phyloP scores from a whole-genome alignment of 2,113 vertebrate species.

The Eurypyga helias region DNA sequence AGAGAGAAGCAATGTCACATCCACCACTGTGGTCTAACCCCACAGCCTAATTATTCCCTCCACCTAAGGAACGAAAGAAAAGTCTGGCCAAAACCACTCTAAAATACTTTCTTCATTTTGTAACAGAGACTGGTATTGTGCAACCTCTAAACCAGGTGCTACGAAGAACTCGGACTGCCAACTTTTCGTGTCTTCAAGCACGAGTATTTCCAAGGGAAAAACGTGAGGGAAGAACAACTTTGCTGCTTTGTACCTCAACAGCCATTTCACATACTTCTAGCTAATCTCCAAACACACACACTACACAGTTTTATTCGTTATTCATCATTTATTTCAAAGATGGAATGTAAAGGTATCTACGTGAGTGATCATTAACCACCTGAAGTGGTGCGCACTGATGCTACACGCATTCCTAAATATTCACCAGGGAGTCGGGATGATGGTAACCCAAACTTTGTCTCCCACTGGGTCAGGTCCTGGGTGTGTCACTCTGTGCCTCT shows the following conservation, averaged over 20 bases:
- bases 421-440: fast-evolving
- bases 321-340: neutral
- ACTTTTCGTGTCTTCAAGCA: neutral
- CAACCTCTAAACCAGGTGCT: neutral
- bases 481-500: neutral
- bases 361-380: fast-evolving
- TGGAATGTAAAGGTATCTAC: neutral
- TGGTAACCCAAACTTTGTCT: neutral
- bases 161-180: neutral
- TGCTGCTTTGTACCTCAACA: neutral
- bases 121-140: neutral
- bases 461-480: neutral
- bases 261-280: neutral
- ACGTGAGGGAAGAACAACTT: fast-evolving
- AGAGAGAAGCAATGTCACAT: neutral
- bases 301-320: neutral
- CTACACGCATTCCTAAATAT: neutral
- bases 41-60: neutral
- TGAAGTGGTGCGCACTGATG: neutral
- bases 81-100: neutral
- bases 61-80: neutral
- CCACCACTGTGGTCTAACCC: neutral
- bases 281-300: neutral
- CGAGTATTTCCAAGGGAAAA: neutral
- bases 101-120: neutral